Base-by-base conservation (phyloP, 2,113 vertebrate species). In the Miniopterus natalensis region DNA sequence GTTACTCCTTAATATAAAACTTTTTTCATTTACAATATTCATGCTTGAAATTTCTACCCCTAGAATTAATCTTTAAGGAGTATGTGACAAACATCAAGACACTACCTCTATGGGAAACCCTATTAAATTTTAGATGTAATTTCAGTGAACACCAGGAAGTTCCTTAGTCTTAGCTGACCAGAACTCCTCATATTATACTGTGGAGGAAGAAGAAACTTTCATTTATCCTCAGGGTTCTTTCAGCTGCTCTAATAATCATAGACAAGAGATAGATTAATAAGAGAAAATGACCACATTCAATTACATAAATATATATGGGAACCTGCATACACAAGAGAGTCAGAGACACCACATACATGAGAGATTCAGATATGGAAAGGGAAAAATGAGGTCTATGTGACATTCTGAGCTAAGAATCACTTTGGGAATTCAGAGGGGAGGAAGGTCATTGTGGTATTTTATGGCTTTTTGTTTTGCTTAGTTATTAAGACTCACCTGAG, bases 61-160 rank as follows among this genome's bases (percentile, higher is more conserved):
- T 23, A 40, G 31, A 83, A 84, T 78, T 81, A 89, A 57, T 81
- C 49, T 79, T 84, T 68, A 83, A 83, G 61, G 29, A 49, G 84
- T 74, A 31, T 84, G 31, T 89, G n/a, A 51, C 25, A 92, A 83
- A 79, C 8, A 77, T 65, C 63, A 84, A 74, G 36, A 47, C 25
- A 36, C 29, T 49, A 49, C n/a, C 29, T 86, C 29, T 80, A 2
- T 40, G 25, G 86, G 51, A 18, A n/a, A 61, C 21, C 15, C n/a
- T 71, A 25, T 77, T 85, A 71, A 53, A 40, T 85, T 83, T 92
- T 78, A 83, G 13, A 40, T 77, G 18, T 42, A 31, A 71, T 89
- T 94, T 92, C 55, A 81, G 40, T 65, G 49, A 21, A 66, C 2
- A 53, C 23, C 42, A 83, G 27, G 7, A 83, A 92, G 23, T 78